Conservation (phyloP, 2,888 invertebrate species). For the Nomada hirtipes region DNA sequence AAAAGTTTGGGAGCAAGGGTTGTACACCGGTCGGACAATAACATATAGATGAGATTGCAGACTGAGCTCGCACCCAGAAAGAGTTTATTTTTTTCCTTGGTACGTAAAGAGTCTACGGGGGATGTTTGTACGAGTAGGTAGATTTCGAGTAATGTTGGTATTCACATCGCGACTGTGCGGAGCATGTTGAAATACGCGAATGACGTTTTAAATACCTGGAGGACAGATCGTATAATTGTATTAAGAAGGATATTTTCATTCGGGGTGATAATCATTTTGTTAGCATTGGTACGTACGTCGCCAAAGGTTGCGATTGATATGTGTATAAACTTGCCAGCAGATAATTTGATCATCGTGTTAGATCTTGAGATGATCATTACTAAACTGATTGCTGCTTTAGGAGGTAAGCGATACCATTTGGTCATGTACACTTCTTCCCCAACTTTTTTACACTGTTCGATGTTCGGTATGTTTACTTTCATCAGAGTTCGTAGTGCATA, state of each 20-base stretch:
- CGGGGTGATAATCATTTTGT: background rate
- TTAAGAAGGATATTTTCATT: background rate
- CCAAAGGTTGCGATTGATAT: conserved; percentile 68
- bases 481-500: too few species aligned
- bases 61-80: too few species aligned
- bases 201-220: conserved; percentile 50
- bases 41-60: background rate
- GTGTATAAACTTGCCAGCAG: conserved; percentile 68
- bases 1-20: background rate
- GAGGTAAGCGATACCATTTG: conserved; percentile 70
- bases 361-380: conserved; percentile 67
- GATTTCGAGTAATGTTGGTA: background rate
- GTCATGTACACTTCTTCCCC: conserved; percentile 70
- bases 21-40: background rate
- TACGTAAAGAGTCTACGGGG: background rate
- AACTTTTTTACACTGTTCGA: conserved; percentile 65
- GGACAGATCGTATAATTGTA: background rate
- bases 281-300: conserved; percentile 57
- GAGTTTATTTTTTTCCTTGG: background rate
- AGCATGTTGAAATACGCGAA: conserved; percentile 51
- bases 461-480: background rate
- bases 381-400: conserved; percentile 56
- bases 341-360: conserved; percentile 64
- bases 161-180: conserved; percentile 32
- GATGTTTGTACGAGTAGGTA: background rate